These are phyloP conservation scores for Rhynchophorus ferrugineus DNA, from an alignment of 1,140 invertebrate genomes.

Conservation along the genomic window DNA sequence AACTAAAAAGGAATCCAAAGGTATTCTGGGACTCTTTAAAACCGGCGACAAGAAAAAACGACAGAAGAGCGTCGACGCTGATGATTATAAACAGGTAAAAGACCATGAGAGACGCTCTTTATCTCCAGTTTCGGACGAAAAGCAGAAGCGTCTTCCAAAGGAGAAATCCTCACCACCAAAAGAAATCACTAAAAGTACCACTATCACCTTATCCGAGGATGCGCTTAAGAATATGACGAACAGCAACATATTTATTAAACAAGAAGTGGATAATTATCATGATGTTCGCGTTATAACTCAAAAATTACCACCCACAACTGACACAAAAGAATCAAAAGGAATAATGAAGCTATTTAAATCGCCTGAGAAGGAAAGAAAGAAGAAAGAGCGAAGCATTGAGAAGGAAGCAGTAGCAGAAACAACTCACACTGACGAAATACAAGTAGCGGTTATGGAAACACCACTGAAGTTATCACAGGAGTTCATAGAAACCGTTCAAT, in stretches of 20 bases:
- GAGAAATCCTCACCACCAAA: no score
- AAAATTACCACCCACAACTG: background rate
- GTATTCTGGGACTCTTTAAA: slow-evolving; percentile 11
- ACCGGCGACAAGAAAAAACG: background rate
- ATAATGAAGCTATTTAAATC: slow-evolving; percentile 8
- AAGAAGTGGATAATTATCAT: slow-evolving; percentile 13
- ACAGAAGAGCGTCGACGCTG: background rate
- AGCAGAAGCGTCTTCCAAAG: no score
- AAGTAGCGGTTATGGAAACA: no score
- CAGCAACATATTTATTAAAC: slow-evolving; percentile 6
- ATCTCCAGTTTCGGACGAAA: no score
- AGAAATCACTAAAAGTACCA: no score
- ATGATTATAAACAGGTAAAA: background rate
- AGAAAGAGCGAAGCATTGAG: slow-evolving; percentile 4
- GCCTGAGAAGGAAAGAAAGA: slow-evolving; percentile 5
- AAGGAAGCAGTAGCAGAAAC: no score
- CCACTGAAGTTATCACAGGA: slow-evolving; percentile 11
- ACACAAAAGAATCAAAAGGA: slow-evolving; percentile 2
- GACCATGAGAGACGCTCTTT: no score
- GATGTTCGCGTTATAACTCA: background rate
- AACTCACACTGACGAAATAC: no score
- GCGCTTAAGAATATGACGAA: slow-evolving; percentile 10
- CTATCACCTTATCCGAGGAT: slow-evolving; percentile 7
- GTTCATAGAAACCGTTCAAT: slow-evolving; percentile 10
- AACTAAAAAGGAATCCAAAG: slow-evolving; percentile 8